Evolutionary conservation across 2,113 vertebrate genomes (phyloP).

Genomic region (Daubentonia madagascariensis): DNA sequence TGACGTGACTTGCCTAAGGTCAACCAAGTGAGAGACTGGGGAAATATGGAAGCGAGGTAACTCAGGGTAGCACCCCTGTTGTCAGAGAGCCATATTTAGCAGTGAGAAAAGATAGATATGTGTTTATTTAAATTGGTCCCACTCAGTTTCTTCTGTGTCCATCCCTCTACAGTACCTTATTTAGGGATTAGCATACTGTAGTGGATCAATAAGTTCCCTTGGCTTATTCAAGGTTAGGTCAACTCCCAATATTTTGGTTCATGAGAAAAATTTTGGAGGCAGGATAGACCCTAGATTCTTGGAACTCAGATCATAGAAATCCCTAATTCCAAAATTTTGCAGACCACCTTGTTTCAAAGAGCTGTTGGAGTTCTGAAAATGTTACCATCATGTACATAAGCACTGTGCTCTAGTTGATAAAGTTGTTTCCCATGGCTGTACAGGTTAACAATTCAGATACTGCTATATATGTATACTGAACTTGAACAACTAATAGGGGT

Average conservation of each 20-base stretch:
- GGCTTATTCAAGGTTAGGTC: not conserved
- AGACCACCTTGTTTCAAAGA: conserved; percentile 28
- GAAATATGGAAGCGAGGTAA: conserved; percentile 36
- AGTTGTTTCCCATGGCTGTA: not conserved
- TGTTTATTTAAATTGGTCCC: conserved; percentile 35
- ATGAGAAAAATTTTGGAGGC: not conserved
- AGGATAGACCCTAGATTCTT: not conserved
- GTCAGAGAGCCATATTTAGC: conserved; percentile 39
- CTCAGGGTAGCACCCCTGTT: not conserved
- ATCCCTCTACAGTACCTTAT: not conserved
- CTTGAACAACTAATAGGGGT: not conserved
- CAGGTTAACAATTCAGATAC: not conserved
- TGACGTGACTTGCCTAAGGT: conserved; percentile 42
- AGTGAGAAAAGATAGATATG: conserved; percentile 11
- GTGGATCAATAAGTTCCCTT: conserved; percentile 18
- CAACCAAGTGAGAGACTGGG: not conserved
- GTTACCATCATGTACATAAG: conserved; percentile 12
- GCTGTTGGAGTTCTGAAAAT: not conserved
- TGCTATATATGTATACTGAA: not conserved
- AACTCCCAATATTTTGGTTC: conserved; percentile 14
- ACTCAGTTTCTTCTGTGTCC: not conserved
- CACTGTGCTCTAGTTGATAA: not conserved
- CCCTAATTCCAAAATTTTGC: not conserved
- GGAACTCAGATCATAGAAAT: not conserved
- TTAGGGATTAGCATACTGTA: conserved; percentile 15